These are phyloP conservation scores for Rattus rattus DNA, from an alignment of 2,113 vertebrate genomes.

Conservation along the genomic window DNA sequence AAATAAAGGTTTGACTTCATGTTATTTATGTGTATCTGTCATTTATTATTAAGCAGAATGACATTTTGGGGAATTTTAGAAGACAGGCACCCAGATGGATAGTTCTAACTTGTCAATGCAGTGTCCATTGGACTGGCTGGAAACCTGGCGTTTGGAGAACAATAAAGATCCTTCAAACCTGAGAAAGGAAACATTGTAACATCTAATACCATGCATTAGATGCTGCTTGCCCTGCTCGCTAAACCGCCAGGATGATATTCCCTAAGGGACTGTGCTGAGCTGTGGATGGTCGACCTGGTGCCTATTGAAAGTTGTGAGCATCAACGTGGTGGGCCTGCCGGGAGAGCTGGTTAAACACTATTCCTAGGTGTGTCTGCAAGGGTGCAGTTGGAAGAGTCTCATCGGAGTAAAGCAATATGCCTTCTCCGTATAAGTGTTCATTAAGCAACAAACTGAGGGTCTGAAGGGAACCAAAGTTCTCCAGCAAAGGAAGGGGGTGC, in stretches of 20 bases:
- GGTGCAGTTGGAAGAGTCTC: not conserved
- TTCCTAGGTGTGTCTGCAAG: not conserved
- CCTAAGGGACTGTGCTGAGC: not conserved
- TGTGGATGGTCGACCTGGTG: not conserved
- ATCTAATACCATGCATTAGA: not conserved
- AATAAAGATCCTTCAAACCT: not conserved
- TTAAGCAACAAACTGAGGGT: not conserved
- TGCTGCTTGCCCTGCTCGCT: not conserved
- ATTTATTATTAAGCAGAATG: not conserved
- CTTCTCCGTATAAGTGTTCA: too few species aligned
- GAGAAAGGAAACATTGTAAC: not conserved
- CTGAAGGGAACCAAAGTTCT: not conserved
- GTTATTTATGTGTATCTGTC: not conserved
- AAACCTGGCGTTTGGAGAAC: not conserved
- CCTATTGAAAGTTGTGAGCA: not conserved
- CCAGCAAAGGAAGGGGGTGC: not conserved
- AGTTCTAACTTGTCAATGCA: conserved; percentile 32
- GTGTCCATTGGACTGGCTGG: not conserved
- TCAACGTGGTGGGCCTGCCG: not conserved
- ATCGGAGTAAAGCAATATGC: not conserved
- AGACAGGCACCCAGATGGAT: not conserved
- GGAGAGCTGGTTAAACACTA: not conserved
- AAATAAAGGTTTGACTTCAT: conserved; percentile 11
- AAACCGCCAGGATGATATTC: not conserved
- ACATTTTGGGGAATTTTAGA: not conserved